These are phyloP conservation scores for Tenodera sinensis DNA, from an alignment of 2,888 invertebrate genomes.

Conservation along the genomic window DNA sequence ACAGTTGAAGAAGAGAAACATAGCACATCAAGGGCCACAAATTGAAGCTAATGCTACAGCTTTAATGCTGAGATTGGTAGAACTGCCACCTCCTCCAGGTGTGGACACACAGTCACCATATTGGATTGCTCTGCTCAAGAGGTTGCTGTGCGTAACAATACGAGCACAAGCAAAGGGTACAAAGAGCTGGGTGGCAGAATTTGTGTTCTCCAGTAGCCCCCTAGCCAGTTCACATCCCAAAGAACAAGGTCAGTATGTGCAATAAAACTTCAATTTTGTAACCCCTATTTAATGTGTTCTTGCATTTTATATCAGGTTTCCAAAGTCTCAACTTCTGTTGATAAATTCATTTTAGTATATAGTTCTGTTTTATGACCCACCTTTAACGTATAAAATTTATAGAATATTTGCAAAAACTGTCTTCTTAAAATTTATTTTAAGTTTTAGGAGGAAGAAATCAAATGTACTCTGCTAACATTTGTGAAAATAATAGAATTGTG, in stretches of 20 bases:
- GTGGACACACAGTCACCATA: slow-evolving; percentile 44
- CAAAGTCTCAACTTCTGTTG: too few relatives aligned
- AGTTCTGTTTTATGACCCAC: too few relatives aligned
- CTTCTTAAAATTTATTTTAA: too few relatives aligned
- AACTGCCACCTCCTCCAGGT: slow-evolving; percentile 66
- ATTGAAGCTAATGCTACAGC: slow-evolving; percentile 90
- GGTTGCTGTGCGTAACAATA: slow-evolving; percentile 79
- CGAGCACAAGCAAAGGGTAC: slow-evolving; percentile 51
- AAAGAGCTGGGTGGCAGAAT: slow-evolving; percentile 79
- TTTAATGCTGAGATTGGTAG: slow-evolving; percentile 72
- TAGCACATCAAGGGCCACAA: slow-evolving; percentile 88
- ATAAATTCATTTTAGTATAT: too few relatives aligned
- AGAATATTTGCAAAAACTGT: too few relatives aligned
- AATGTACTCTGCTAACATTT: too few relatives aligned
- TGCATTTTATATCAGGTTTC: too few relatives aligned
- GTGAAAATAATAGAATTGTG: too few relatives aligned
- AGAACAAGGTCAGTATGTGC: slow-evolving; percentile 61
- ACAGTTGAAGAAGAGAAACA: slow-evolving; percentile 71
- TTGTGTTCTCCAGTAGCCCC: slow-evolving; percentile 80
- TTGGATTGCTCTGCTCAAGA: slow-evolving; percentile 68
- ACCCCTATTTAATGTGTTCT: too few relatives aligned
- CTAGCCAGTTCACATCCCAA: slow-evolving; percentile 74
- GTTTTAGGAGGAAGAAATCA: too few relatives aligned
- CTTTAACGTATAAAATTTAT: too few relatives aligned
- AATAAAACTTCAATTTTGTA: too few relatives aligned